These are phyloP conservation scores for Procambarus virginalis DNA, from an alignment of 1,140 invertebrate species.

Conservation along the genomic window DNA sequence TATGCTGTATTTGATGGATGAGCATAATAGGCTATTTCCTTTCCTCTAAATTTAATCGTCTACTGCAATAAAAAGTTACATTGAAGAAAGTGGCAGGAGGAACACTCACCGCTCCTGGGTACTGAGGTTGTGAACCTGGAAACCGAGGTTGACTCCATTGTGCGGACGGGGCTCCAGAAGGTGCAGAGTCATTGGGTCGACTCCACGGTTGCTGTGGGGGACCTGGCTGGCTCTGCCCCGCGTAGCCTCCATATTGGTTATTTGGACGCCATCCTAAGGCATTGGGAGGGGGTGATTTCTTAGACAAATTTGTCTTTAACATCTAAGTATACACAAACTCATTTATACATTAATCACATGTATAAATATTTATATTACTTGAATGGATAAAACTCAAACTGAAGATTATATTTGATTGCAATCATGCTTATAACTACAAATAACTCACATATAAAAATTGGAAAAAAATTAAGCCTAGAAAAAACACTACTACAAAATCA, in stretches of 20 bases:
- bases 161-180: constrained; percentile 70
- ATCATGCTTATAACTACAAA: too few species aligned
- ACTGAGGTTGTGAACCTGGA: constrained; percentile 64
- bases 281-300: too few species aligned
- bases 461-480: not conserved
- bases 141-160: constrained; percentile 73
- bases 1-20: too few species aligned
- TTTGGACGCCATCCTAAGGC: constrained; percentile 72
- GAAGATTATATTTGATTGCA: too few species aligned
- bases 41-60: too few species aligned
- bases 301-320: too few species aligned
- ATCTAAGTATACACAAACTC: too few species aligned
- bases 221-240: constrained; percentile 72
- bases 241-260: constrained; percentile 75
- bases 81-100: not conserved
- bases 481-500: not conserved
- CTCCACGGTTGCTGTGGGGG: constrained; percentile 71
- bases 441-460: not conserved
- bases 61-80: not conserved
- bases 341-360: too few species aligned
- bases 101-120: constrained; percentile 37
- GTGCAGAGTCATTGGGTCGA: constrained; percentile 67
- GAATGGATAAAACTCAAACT: too few species aligned
- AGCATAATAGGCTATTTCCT: too few species aligned
- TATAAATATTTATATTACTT: too few species aligned